Base-by-base conservation (phyloP, 1,140 invertebrate species). In the Melipona quadrifasciata region DNA sequence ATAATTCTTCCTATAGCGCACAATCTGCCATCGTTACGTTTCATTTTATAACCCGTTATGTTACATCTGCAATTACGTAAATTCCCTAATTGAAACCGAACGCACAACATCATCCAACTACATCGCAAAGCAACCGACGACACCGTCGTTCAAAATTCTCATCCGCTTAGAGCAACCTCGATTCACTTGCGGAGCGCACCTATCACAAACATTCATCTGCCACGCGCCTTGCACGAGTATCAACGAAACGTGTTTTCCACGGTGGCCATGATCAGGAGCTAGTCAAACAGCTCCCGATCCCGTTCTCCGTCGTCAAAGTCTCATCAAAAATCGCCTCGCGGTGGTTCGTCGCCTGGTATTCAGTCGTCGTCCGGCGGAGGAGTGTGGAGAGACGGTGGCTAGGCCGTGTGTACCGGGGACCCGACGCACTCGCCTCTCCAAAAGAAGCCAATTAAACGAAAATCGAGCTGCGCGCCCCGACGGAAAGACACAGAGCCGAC, bases 361-460 rank as follows among this genome's bases (percentile, higher is more conserved):
- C 74, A 76, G 3, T 14, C 31, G 21, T 2, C 19, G 51, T 21
- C 17, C 51, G 16, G 5, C 11, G 21, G 47, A 19, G 27, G 39
- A 73, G 31, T 31, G 31, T 31, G n/a, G 57, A 3, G 24, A 58
- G 57, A 58, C 21, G 24, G 8, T n/a, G 14, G 21, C 31, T 19
- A 51, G 21, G 19, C 6, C 16, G 31, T 27, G 34, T 77, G 24
- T 61, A 61, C 16, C 31, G 11, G 34, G n/a, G 34, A 34, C 24
- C 4, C 21, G 14, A 55, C 31, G 24, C 27, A 64, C 61, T 16
- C 11, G 31, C 24, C 39, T n/a, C 31, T 61, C 76, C 61, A 39
- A 80, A 80, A 27, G 81, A 68, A 78, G 74, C 65, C 81, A 78
- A 83, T 83, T 83, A 83, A 83, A 83, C 74, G 75, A 83, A 78